Conservation (phyloP, 2,797 vertebrate genomes). For the Pogonophryne albipinna region DNA sequence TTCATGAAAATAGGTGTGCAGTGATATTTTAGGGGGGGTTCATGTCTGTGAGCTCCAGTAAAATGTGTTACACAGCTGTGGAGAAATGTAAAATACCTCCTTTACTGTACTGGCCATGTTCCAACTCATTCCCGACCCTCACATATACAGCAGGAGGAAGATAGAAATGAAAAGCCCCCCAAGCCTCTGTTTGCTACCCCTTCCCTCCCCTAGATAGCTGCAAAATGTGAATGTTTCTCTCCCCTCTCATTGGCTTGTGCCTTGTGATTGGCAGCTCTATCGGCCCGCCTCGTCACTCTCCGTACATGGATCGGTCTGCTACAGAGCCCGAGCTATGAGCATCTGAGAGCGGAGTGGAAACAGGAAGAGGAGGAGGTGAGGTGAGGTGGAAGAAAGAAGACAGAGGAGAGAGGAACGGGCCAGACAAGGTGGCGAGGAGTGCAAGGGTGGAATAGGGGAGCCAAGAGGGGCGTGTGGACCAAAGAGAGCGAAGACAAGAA, state of each 20-base stretch:
- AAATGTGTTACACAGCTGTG: slow-evolving; percentile 49
- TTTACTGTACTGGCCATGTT: slow-evolving; percentile 78
- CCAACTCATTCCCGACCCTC: slow-evolving; percentile 58
- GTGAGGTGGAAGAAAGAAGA: slow-evolving; percentile 75
- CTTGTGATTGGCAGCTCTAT: slow-evolving; percentile 58
- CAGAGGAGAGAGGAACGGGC: slow-evolving; percentile 76
- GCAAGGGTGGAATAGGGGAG: slow-evolving; percentile 80
- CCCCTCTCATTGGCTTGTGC: slow-evolving; percentile 61
- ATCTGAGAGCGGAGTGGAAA: slow-evolving; percentile 81
- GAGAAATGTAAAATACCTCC: slow-evolving; percentile 77
- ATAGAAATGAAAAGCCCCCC: slow-evolving; percentile 66
- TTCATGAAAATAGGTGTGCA: neutral
- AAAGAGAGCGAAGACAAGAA: slow-evolving; percentile 51
- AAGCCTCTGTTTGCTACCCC: slow-evolving; percentile 68
- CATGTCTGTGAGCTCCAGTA: slow-evolving; percentile 8
- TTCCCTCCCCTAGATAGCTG: slow-evolving; percentile 55
- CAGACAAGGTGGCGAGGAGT: slow-evolving; percentile 73
- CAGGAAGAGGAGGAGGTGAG: slow-evolving; percentile 80
- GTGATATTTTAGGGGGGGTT: neutral
- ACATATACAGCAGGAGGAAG: slow-evolving; percentile 62
- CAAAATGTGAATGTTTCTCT: slow-evolving; percentile 57
- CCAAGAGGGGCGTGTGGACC: slow-evolving; percentile 69
- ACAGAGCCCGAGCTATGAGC: slow-evolving; percentile 63
- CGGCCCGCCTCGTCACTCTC: slow-evolving; percentile 50
- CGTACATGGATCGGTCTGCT: slow-evolving; percentile 79